A percentile compares a stretch with the other conserved stretches of the same genome.
Conservation (phyloP, 2,888 invertebrate genomes). For the Aricia artaxerxes region DNA sequence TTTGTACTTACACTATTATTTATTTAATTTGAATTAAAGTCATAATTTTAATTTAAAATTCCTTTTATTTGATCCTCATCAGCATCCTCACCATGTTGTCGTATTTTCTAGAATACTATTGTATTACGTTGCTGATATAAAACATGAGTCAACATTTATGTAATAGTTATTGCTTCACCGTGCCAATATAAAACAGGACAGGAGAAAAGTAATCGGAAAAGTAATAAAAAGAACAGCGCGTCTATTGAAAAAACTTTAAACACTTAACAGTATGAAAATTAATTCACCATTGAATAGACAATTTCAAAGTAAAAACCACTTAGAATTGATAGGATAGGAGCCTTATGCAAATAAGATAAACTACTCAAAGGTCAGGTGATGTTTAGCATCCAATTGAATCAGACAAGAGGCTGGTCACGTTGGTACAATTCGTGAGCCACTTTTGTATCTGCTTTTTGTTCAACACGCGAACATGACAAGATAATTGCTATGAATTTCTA, state of each 20-base stretch:
- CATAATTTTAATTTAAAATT: too few relatives aligned
- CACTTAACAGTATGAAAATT: neutral
- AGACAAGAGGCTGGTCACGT: constrained; percentile 48
- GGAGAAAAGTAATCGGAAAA: neutral
- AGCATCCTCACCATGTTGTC: too few relatives aligned
- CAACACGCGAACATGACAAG: constrained; percentile 38
- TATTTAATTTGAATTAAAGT: too few relatives aligned
- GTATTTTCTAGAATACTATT: too few relatives aligned
- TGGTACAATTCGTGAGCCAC: constrained; percentile 37
- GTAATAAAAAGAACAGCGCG: neutral
- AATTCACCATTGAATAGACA: neutral
- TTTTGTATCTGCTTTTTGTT: constrained; percentile 34
- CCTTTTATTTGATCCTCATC: too few relatives aligned
- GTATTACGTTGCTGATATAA: too few relatives aligned
- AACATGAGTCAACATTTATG: too few relatives aligned
- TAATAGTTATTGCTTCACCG: neutral
- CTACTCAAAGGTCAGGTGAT: constrained; percentile 55
- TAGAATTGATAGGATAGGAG: constrained; percentile 32
- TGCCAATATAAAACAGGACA: too few relatives aligned
- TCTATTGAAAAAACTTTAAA: neutral
- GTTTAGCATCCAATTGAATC: constrained; percentile 50
- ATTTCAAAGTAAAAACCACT: constrained; percentile 31
- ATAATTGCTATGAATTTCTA: constrained; percentile 36
- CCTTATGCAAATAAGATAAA: constrained; percentile 55
- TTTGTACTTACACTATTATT: too few relatives aligned